A percentile compares a stretch with the other conserved stretches of the same genome.
Conservation (phyloP, 2,888 invertebrate genomes). For the Phorcus lineatus region DNA sequence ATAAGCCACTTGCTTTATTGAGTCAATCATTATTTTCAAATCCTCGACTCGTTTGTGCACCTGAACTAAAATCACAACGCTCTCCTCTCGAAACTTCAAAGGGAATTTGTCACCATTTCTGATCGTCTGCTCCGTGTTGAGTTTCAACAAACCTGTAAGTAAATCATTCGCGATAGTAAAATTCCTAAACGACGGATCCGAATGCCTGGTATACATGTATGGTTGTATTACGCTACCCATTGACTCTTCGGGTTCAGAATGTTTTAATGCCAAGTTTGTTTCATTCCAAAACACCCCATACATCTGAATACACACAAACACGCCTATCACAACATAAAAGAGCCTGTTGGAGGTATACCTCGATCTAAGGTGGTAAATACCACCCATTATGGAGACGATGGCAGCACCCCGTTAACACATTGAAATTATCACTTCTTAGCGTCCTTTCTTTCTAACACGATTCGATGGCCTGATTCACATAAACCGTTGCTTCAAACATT, state of each 20-base stretch:
- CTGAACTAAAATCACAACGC: slow-evolving; percentile 26
- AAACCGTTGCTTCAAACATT: too few species aligned
- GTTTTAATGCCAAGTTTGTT: too few species aligned
- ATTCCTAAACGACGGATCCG: too few species aligned
- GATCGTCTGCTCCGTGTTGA: background rate
- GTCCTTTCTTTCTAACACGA: too few species aligned
- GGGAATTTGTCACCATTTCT: background rate
- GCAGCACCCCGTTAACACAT: too few species aligned
- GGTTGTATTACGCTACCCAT: too few species aligned
- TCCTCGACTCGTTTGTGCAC: slow-evolving; percentile 25
- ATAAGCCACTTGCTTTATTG: slow-evolving; percentile 12
- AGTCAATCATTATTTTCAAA: slow-evolving; percentile 19
- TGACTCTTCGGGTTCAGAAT: too few species aligned
- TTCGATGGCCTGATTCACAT: too few species aligned
- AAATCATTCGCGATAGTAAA: too few species aligned
- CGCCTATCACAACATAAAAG: background rate
- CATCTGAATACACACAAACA: background rate
- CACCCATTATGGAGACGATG: background rate
- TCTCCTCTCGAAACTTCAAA: background rate
- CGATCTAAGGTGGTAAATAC: background rate
- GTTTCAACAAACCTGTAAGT: background rate
- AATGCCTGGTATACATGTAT: too few species aligned
- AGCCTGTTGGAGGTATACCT: background rate
- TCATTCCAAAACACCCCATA: background rate
- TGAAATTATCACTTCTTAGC: too few species aligned